A percentile compares a stretch with the other conserved stretches of the same genome.
Conservation (phyloP, 92 coral and sea anemone genomes). For the Montipora capitata region DNA sequence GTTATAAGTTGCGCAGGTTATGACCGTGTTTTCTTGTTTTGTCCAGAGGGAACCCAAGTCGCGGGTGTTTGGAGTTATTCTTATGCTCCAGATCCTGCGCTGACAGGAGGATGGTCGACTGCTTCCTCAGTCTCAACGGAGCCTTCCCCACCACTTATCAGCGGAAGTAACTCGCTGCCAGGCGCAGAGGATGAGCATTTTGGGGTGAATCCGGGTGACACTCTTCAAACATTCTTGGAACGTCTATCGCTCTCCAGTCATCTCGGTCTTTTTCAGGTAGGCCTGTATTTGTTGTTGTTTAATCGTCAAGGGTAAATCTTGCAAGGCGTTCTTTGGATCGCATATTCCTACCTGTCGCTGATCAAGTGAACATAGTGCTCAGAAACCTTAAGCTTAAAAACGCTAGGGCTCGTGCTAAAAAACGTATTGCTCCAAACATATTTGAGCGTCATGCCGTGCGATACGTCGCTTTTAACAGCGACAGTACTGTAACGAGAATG, state of each 20-base stretch:
- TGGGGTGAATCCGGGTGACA: constrained; percentile 89
- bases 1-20: too few relatives aligned
- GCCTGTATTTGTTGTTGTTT: not conserved
- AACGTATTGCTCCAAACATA: too few relatives aligned
- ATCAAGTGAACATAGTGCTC: too few relatives aligned
- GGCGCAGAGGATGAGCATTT: constrained; percentile 83
- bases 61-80: constrained; percentile 94
- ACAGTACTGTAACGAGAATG: too few relatives aligned
- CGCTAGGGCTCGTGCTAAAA: too few relatives aligned
- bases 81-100: constrained; percentile 88
- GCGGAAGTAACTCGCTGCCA: constrained; percentile 82
- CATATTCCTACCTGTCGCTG: too few relatives aligned
- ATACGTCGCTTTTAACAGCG: too few relatives aligned
- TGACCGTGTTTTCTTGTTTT: not conserved
- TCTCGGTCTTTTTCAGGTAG: constrained; percentile 97
- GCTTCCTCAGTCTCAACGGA: constrained; percentile 81
- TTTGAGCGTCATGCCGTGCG: too few relatives aligned
- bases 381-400: too few relatives aligned
- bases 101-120: constrained; percentile 94
- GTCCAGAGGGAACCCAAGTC: constrained; percentile 87
- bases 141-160: constrained; percentile 84
- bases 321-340: too few relatives aligned
- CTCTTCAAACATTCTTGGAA: constrained; percentile 94
- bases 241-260: constrained; percentile 95
- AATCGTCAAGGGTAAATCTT: too few relatives aligned